phyloP scores from a whole-genome alignment of 2,888 invertebrate genomes.

The Sinhomidia bicolor region DNA sequence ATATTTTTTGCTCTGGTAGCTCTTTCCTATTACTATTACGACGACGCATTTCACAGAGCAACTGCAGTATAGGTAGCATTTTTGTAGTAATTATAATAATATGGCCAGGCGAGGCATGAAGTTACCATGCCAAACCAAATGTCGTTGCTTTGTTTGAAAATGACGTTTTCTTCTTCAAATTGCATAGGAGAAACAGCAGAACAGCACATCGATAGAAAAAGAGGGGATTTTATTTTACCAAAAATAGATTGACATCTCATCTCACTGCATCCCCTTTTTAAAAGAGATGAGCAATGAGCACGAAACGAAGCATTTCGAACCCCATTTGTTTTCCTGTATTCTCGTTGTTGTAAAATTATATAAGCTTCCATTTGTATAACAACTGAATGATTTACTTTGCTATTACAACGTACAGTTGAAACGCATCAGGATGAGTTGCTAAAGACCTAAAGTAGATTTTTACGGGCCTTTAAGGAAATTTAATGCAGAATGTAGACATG shows the following conservation, averaged over 20 bases:
- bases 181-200: background rate
- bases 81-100: background rate
- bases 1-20: slow-evolving; percentile 9
- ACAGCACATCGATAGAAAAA: background rate
- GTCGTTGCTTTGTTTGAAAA: background rate
- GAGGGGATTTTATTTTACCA: slow-evolving; percentile 10
- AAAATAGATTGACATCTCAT: background rate
- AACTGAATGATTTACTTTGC: too few relatives aligned
- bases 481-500: too few relatives aligned
- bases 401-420: too few relatives aligned
- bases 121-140: too few relatives aligned
- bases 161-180: background rate
- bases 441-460: too few relatives aligned
- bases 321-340: background rate
- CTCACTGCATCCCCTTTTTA: background rate
- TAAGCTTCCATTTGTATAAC: background rate
- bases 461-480: too few relatives aligned
- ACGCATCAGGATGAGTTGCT: too few relatives aligned
- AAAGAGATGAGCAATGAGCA: background rate
- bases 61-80: background rate
- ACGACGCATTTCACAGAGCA: background rate
- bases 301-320: background rate
- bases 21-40: background rate
- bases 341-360: background rate
- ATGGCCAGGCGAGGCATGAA: background rate